A percentile compares a stretch with the other conserved stretches of the same genome.
phyloP scores from a whole-genome alignment of 2,888 invertebrate species.

The Physocephala rufipes region DNA sequence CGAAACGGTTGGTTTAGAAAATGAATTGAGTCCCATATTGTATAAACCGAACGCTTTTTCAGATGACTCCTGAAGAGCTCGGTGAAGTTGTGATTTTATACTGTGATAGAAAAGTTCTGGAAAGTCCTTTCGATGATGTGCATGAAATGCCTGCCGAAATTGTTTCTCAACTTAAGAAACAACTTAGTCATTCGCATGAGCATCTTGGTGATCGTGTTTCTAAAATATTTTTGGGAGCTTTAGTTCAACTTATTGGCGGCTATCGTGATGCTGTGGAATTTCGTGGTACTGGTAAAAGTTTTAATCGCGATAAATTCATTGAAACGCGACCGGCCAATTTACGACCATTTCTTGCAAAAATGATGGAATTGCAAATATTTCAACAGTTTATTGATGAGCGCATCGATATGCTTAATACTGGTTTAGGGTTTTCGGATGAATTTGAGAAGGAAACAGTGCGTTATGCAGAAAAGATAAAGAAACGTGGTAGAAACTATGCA shows the following conservation, averaged over 20 bases:
- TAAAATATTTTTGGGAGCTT: conserved; percentile 85
- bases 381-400: conserved; percentile 94
- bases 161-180: conserved; percentile 70
- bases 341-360: conserved; percentile 88
- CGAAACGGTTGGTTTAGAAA: conserved; percentile 67
- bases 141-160: conserved; percentile 90
- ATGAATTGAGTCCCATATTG: no score
- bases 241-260: conserved; percentile 94
- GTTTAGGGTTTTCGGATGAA: conserved; percentile 91
- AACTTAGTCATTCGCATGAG: conserved; percentile 68
- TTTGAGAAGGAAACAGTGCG: conserved; percentile 88
- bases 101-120: conserved; percentile 88
- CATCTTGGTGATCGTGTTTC: conserved; percentile 91
- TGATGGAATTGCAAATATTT: conserved; percentile 93
- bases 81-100: conserved; percentile 95
- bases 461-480: conserved; percentile 68
- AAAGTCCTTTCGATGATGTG: conserved; percentile 89
- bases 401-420: conserved; percentile 90
- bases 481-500: conserved; percentile 71
- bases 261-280: conserved; percentile 90
- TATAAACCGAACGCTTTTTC: conserved; percentile 32
- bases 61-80: conserved; percentile 79
- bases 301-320: conserved; percentile 87
- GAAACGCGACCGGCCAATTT: conserved; percentile 84
- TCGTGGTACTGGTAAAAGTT: conserved; percentile 77